Percentiles rank a stretch among this genome's conserved stretches.
Evolutionary conservation across 2,113 vertebrate species (phyloP).

Genomic region (Alectura lathami): DNA sequence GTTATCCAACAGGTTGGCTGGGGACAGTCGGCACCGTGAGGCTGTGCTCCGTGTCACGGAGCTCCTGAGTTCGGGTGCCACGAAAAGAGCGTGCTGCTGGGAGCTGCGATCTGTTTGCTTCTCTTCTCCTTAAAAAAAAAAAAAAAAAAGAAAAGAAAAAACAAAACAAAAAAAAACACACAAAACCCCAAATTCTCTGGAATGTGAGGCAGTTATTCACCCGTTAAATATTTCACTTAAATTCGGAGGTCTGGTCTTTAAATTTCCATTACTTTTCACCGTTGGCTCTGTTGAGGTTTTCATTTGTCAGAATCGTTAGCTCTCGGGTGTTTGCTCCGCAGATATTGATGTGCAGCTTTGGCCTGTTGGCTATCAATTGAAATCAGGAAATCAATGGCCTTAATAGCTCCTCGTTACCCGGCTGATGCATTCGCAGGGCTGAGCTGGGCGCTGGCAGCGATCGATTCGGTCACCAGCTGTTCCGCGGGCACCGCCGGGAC

Average conservation of each 20-base stretch:
- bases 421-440: conserved; percentile 89
- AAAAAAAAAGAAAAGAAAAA: too few species aligned
- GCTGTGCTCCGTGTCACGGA: neutral
- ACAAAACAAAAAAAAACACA: neutral
- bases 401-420: conserved; percentile 96
- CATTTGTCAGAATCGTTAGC: conserved; percentile 84
- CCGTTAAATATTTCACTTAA: conserved; percentile 59
- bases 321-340: conserved; percentile 89
- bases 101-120: neutral
- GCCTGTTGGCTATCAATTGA: conserved; percentile 92
- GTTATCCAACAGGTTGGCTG: too few species aligned
- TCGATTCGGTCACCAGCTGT: conserved; percentile 90
- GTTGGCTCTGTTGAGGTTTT: conserved; percentile 80
- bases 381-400: conserved; percentile 94
- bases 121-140: neutral
- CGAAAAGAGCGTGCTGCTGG: neutral
- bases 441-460: conserved; percentile 82
- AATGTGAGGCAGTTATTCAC: neutral
- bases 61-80: neutral
- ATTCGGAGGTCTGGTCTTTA: conserved; percentile 67
- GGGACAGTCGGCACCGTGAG: too few species aligned
- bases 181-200: neutral
- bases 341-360: conserved; percentile 92
- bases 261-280: conserved; percentile 72
- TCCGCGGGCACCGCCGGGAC: conserved; percentile 75